Percentiles rank a stretch among this genome's conserved stretches.
phyloP scores from a whole-genome alignment of 2,797 vertebrate species.

The Carduelis carduelis region DNA sequence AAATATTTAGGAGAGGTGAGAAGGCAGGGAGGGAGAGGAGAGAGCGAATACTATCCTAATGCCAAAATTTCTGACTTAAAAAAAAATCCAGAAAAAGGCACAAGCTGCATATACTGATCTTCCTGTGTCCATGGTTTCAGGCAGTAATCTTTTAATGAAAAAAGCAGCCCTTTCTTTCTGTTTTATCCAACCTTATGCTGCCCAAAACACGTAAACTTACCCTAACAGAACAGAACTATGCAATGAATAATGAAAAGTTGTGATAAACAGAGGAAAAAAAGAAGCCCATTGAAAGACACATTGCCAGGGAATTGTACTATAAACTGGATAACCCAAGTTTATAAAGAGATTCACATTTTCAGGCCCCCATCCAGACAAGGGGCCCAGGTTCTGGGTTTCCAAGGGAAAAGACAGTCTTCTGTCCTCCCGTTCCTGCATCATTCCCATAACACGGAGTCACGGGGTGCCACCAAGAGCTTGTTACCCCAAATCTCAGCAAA shows the following conservation, averaged over 20 bases:
- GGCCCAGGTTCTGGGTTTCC: slow-evolving; percentile 34
- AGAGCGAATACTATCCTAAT: not conserved
- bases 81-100: not conserved
- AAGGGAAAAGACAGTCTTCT: not conserved
- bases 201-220: not conserved
- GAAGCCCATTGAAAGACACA: not conserved
- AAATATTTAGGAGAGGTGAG: not conserved
- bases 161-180: not conserved
- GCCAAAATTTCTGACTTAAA: slow-evolving; percentile 12
- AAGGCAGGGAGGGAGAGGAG: not conserved
- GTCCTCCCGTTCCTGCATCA: not conserved
- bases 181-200: not conserved
- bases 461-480: not conserved
- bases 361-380: slow-evolving; percentile 46
- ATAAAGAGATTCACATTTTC: slow-evolving; percentile 48
- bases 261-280: not conserved
- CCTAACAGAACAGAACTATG: slow-evolving; percentile 8
- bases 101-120: not conserved
- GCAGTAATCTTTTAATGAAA: slow-evolving; percentile 20
- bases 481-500: not conserved
- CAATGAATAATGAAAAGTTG: slow-evolving; percentile 11
- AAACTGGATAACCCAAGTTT: slow-evolving; percentile 34
- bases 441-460: accelerated
- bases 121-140: not conserved
- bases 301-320: slow-evolving; percentile 7